Evolutionary conservation across 1,140 invertebrate genomes (phyloP), one percentile per base, ranked within the genome.

Genomic region (Ditylenchus dipsaci): DNA sequence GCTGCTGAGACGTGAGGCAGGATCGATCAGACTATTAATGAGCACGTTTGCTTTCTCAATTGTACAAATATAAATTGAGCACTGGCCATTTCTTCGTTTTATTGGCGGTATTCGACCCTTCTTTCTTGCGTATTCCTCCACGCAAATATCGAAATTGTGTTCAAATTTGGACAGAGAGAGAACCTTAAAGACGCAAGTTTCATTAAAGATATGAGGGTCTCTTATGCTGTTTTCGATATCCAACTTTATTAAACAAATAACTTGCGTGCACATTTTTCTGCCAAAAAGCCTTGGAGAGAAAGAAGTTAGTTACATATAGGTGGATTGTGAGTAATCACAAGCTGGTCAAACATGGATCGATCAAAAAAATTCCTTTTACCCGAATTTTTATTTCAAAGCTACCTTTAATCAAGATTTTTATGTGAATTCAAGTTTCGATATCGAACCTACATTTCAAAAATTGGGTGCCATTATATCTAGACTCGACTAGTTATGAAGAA

Each of bases 71-170:
- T 90, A 97, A 65, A 97, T 86, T 33, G 88, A 89, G n/a, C 43
- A n/a, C 72, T 89, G 88, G 62, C 23, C 67, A 45, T 88, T 87
- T 11, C 88, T 84, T 49, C 90, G 84, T 80, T 91, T 90, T 66
- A 87, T 87, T 1, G 92, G 92, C 26, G 93, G 93, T 84, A 91
- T 89, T 67, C 84, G 85, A 0, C 93, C 93, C 85, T 91, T 93
- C 53, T 89, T 90, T 23, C 88, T 91, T 5, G 93, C 92, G 87
- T 97, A 97, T 84, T 97, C 93, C 84, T 97, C 93, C 0, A 97
- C 87, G 72, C 91, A 83, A 84, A 97, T 96, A 65, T 90, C 88
- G 63, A 95, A 77, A 30, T 68, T 65, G n/a, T 73, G 68, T 47
- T 77, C 76, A 33, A 81, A 76, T 8, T 42, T 21, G 13, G 66